Base-by-base conservation (phyloP, 2,797 vertebrate genomes). In the Vespertilio murinus region DNA sequence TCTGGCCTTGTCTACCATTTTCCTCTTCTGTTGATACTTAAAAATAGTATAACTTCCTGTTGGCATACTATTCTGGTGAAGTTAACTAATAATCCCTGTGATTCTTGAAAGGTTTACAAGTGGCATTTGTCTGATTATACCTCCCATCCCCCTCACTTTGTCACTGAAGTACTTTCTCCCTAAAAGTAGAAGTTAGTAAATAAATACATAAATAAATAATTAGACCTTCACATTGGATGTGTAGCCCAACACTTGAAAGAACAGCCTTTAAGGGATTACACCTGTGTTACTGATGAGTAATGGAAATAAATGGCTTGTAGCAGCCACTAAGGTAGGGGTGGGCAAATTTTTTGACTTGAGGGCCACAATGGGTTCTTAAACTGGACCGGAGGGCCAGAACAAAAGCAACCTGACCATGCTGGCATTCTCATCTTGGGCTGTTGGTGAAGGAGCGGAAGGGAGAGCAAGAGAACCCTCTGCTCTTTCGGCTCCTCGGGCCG, bases 101-200 rank as follows among this genome's bases (percentile, higher is more conserved):
- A 79, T 78, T 86, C 65, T 81, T 74, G 9, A 80, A 56, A 78
- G 69, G 42, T 23, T 40, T 82, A 65, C 20, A 30, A 75, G 8
- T 28, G n/a, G 11, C 16, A 7, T 67, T 45, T 52, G 5, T 56
- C 16, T 79, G 52, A 30, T 79, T 77, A 5, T 33, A 38, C 33
- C 45, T 59, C 25, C 25, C 59, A 22, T 14, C 11, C 67, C 6
- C 18, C 13, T 81, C 13, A n/a, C 54, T 80, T 92, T 74, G 38
- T 90, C 69, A 35, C 25, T 67, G 38, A 42, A 28, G 30, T 82
- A 35, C 40, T 75, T 82, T 42, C 77, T 56, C 18, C 28, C 49
- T 75, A 70, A 93, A 95, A 88, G 47, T 71, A 94, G 73, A 96
- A 91, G 70, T 92, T 54, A 89, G 25, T 33, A 81, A 90, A 30